Conservation (phyloP, 1,140 invertebrate genomes). For the Drosophila pseudoobscura region DNA sequence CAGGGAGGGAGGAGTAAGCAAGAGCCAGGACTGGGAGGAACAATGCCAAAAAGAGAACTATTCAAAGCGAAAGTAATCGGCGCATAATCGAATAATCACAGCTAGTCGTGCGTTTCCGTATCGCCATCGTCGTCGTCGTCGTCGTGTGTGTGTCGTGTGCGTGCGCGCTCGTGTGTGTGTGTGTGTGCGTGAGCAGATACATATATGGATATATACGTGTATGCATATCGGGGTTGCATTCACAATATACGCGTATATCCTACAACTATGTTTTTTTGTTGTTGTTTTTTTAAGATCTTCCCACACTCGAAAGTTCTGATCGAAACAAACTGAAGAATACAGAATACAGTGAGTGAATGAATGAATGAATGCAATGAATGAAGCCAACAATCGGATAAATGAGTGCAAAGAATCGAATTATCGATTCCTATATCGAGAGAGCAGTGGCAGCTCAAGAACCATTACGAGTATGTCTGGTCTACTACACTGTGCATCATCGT, state of each 20-base stretch:
- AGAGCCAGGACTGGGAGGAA: constrained; percentile 9
- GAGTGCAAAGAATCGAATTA: constrained; percentile 28
- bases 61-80: constrained; percentile 44
- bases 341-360: constrained; percentile 2
- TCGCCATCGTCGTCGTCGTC: constrained; percentile 34
- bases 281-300: constrained; percentile 10
- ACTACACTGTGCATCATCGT: constrained; percentile 1
- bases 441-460: constrained; percentile 16
- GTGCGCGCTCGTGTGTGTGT: constrained; percentile 14
- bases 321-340: constrained; percentile 39
- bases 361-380: not conserved
- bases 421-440: constrained; percentile 19
- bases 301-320: constrained; percentile 30
- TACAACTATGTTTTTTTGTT: constrained; percentile 32
- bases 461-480: no score
- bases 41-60: constrained; percentile 30
- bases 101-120: constrained; percentile 5
- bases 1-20: not conserved
- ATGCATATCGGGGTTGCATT: not conserved
- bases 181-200: constrained; percentile 6
- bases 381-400: constrained; percentile 4
- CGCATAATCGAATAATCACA: constrained; percentile 39
- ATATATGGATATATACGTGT: constrained; percentile 1
- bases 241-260: constrained; percentile 18
- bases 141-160: constrained; percentile 16